Conservation (phyloP, 2,113 vertebrate species). For the Echinops telfairi region DNA sequence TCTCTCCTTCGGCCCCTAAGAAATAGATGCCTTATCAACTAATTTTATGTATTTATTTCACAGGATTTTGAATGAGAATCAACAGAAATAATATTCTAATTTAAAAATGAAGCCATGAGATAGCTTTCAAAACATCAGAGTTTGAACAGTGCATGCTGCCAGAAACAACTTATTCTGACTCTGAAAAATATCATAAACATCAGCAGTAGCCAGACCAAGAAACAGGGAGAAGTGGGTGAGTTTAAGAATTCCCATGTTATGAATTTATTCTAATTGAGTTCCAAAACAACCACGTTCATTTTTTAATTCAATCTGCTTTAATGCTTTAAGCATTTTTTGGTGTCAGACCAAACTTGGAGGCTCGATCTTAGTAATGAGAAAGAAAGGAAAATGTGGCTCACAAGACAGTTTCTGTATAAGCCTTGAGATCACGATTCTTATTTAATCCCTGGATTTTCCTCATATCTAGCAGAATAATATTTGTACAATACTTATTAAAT, state of each 20-base stretch:
- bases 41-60: slow-evolving; percentile 8
- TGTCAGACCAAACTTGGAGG: not conserved
- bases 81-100: slow-evolving; percentile 50
- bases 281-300: slow-evolving; percentile 45
- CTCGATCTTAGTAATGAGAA: slow-evolving; percentile 28
- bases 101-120: slow-evolving; percentile 23
- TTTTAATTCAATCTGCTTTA: slow-evolving; percentile 35
- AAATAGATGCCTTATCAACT: not conserved
- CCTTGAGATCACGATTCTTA: not conserved
- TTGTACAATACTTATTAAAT: not conserved
- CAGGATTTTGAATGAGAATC: not conserved
- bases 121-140: slow-evolving; percentile 55
- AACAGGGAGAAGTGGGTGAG: slow-evolving; percentile 22
- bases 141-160: not conserved
- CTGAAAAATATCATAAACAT: slow-evolving; percentile 24
- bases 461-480: not conserved
- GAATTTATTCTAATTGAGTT: slow-evolving; percentile 53
- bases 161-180: slow-evolving; percentile 40
- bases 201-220: slow-evolving; percentile 46
- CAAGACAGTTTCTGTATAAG: not conserved
- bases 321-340: not conserved
- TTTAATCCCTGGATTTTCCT: not conserved
- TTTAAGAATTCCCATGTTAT: slow-evolving; percentile 26
- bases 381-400: slow-evolving; percentile 25
- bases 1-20: not conserved